Evolutionary conservation across 2,888 invertebrate genomes (phyloP), one percentile per base, ranked within the genome.

Genomic region (Chloromyia formosa): DNA sequence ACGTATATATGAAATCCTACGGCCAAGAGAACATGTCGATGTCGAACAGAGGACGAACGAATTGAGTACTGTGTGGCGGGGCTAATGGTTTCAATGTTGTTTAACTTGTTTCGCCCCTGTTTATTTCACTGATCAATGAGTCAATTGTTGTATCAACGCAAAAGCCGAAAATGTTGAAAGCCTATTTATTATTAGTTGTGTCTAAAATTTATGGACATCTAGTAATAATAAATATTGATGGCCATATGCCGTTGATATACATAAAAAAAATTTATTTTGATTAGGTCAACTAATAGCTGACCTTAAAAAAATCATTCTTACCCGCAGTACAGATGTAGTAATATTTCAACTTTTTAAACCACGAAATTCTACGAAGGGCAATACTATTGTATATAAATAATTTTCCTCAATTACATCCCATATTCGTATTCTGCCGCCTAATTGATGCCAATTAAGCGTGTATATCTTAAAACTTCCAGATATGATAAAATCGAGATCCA

Each of bases 231-330:
- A 49, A 66, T 49, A 66, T 66, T 66, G 42, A 66, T 45, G 49
- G 16, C 49, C 12, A 49, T n/a, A 49, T 35, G 66, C 12, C 20
- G n/a, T 27, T 27, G 18, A 49, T 1, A 23, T 35, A 54, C 23
- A 16, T 16, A 18, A 10, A 69, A 53, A 69, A 56, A 71, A 35
- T 58, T 12, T 56, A 71, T 71, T 71, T 71, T 71, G 71, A 71
- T 71, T 71, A 58, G 71, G 71, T 71, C 58, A 71, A 71, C 56
- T 56, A 71, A 58, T 71, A 58, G 53, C n/a, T 71, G 56, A 58
- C 56, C 71, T 40, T 40, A 66, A 45, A 20, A n/a, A 66, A 66
- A 66, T 16, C 16, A 49, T 66, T 53, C n/a, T 35, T 35, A 35
- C 7, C 27, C 27, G 7, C 27, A n/a, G n/a, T n/a, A n/a, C n/a